A percentile compares a stretch with the other conserved stretches of the same genome.
Conservation (phyloP, 2,797 vertebrate species). For the Enteromius mattozi region DNA sequence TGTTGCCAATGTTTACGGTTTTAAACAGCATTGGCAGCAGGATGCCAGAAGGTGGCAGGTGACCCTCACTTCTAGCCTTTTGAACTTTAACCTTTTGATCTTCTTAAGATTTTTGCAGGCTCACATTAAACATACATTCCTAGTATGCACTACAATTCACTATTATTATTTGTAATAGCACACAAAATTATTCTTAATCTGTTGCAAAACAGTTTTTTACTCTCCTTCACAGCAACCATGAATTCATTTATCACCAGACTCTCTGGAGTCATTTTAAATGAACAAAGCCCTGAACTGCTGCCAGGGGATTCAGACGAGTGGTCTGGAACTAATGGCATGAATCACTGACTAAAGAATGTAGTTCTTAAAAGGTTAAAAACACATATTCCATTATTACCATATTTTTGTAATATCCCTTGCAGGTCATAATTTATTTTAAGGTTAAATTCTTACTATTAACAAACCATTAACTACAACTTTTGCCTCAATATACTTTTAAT, state of each 20-base stretch:
- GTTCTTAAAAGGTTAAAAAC: neutral
- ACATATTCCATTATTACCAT: neutral
- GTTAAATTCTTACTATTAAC: too few species aligned
- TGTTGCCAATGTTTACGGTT: neutral
- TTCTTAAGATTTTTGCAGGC: neutral
- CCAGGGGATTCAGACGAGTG: neutral
- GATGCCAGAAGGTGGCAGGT: neutral
- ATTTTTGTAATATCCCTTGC: neutral
- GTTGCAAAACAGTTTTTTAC: neutral
- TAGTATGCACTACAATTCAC: neutral
- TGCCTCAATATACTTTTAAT: too few species aligned
- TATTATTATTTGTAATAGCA: neutral
- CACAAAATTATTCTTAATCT: neutral
- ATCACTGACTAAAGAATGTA: conserved; percentile 5
- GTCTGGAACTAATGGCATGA: neutral
- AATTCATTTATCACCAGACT: conserved; percentile 45
- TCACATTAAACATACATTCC: neutral
- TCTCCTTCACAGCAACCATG: conserved; percentile 21
- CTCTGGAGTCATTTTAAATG: conserved; percentile 44
- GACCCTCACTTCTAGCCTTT: neutral
- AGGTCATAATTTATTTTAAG: too few species aligned
- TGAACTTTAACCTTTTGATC: conserved; percentile 14
- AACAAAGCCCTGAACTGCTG: conserved; percentile 3
- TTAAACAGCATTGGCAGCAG: neutral
- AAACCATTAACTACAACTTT: too few species aligned